phyloP scores from a whole-genome alignment of 2,797 vertebrate species.

The Bothrops alternatus region DNA sequence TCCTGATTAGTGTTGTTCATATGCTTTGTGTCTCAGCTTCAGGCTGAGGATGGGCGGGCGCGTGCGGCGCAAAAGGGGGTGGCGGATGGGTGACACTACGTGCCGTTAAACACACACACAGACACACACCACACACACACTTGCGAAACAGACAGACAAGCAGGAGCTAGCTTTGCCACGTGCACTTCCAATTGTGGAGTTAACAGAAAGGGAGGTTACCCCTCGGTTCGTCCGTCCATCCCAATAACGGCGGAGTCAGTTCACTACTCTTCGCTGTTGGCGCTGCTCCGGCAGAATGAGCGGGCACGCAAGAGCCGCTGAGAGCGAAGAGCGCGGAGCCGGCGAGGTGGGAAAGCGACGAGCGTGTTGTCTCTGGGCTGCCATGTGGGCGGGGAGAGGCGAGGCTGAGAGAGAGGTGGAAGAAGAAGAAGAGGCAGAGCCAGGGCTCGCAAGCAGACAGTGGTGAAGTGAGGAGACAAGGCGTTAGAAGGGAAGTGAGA shows the following conservation, averaged over 20 bases:
- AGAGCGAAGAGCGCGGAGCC: conserved; percentile 11
- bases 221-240: no score
- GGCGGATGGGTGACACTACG: not conserved
- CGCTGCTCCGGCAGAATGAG: not conserved
- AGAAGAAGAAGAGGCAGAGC: not conserved
- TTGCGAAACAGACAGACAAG: not conserved
- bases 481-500: not conserved
- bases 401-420: conserved; percentile 20
- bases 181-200: not conserved
- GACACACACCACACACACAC: not conserved
- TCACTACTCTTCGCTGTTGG: not conserved
- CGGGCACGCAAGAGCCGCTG: conserved; percentile 2
- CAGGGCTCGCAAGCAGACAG: not conserved
- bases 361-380: conserved; percentile 14
- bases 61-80: not conserved
- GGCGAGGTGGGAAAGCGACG: not conserved
- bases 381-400: conserved; percentile 59
- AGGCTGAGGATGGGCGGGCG: conserved; percentile 21
- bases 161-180: not conserved
- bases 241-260: conserved; percentile 10
- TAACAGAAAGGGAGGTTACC: not conserved
- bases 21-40: conserved; percentile 58
- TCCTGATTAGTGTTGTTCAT: conserved; percentile 38
- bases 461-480: not conserved
- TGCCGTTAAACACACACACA: not conserved